A percentile compares a stretch with the other conserved stretches of the same genome.
Conservation (phyloP, 2,888 invertebrate species). For the Agrenia bidenticulata region DNA sequence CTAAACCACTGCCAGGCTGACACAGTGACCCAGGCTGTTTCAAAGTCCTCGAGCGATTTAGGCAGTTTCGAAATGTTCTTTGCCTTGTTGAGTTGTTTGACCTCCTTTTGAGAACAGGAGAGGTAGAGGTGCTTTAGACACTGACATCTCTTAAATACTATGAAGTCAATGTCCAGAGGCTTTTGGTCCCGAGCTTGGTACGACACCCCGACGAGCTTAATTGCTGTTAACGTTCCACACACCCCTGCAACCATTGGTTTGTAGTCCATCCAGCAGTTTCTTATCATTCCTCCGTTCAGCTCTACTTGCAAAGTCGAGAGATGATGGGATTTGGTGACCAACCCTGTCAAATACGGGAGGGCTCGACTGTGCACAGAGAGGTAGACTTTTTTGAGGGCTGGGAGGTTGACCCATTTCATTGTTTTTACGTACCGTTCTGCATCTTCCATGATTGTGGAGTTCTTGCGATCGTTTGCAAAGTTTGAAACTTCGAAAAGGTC, state of each 20-base stretch:
- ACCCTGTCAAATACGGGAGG: neutral
- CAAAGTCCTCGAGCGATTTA: neutral
- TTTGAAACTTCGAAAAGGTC: neutral
- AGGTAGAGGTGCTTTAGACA: neutral
- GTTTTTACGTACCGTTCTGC: neutral
- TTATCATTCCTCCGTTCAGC: neutral
- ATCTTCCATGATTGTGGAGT: neutral
- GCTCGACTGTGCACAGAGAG: neutral
- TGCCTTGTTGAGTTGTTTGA: neutral
- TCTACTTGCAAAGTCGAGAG: neutral
- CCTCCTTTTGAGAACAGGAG: neutral
- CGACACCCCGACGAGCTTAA: neutral
- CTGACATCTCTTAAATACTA: neutral
- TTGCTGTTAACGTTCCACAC: neutral
- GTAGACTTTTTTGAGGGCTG: neutral
- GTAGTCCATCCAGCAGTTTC: constrained; percentile 6
- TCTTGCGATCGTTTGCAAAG: neutral
- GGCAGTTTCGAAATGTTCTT: neutral
- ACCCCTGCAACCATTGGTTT: neutral
- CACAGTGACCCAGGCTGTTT: neutral
- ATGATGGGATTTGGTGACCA: neutral
- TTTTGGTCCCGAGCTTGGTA: neutral
- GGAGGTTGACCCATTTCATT: neutral
- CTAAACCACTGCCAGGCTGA: constrained; percentile 10
- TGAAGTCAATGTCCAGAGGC: constrained; percentile 9